Evolutionary conservation across 2,888 invertebrate species (phyloP), one percentile per base, ranked within the genome.

Genomic region (Prosopocoilus inquinatus): DNA sequence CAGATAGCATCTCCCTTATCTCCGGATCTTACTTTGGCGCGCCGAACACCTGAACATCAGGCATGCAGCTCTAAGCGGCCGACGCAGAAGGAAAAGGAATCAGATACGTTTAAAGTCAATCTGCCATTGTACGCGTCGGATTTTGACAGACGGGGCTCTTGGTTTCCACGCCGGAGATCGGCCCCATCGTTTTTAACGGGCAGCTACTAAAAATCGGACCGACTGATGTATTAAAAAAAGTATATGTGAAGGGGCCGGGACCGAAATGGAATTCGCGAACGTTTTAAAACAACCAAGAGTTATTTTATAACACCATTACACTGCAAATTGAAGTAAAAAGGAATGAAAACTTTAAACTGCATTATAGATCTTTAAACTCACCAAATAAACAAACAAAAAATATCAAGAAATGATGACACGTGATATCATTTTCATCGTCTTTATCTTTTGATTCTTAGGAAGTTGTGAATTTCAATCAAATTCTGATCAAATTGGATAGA

Each of bases 41-140:
- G 57, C 62, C 55, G 66, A 67, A 68, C 69, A 69, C 69, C 69
- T 69, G 69, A 69, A 65, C 39, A 50, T 35, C 35, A 59, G 49
- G 59, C 51, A 48, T 35, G 39, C 33, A 57, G 49, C 52, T 52
- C 51, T 53, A 62, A 64, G 62, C 70, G 70, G 69, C 65, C 62
- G 69, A 67, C 68, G 63, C 58, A 61, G 53, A 63, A 62, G 67
- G 65, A 72, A 71, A 71, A 70, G 71, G 69, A 71, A 74, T 75
- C 73, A 73, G 75, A 75, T 75, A 74, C 65, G 71, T 70, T 72
- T 72, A 72, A 70, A 75, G 74, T 75, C 75, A 75, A 74, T 75
- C 73, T 66, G 61, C 70, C 65, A 71, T 75, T 73, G 71, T 74
- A 61, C 56, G 50, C 63, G 60, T 61, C 64, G 68, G 66, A 72